Evolutionary conservation across 2,113 vertebrate genomes (phyloP).

Genomic region (Glaucidium brasilianum): DNA sequence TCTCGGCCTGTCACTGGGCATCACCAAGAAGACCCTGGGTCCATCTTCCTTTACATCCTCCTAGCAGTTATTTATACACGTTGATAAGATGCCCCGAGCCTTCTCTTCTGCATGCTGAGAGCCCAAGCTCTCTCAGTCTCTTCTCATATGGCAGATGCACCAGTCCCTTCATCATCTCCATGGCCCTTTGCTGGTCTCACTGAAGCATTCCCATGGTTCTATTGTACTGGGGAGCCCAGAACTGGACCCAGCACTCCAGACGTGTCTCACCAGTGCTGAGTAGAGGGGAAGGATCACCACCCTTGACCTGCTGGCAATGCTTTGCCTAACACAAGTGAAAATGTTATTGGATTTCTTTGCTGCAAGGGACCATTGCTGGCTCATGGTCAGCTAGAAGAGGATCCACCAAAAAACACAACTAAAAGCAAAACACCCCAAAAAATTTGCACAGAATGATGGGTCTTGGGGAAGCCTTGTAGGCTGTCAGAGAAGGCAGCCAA

Average conservation of each 20-base stretch:
- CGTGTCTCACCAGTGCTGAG: no score
- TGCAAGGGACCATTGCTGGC: not conserved
- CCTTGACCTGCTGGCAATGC: not conserved
- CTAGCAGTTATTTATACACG: not conserved
- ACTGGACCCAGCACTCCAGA: no score
- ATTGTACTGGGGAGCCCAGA: not conserved
- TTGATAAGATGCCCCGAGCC: not conserved
- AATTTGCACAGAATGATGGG: fast-evolving
- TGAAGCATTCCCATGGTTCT: not conserved
- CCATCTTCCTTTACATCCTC: not conserved
- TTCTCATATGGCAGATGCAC: not conserved
- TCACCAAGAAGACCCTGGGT: not conserved
- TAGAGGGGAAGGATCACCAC: not conserved
- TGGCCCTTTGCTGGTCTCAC: not conserved
- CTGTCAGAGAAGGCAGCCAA: not conserved
- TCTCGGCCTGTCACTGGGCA: not conserved
- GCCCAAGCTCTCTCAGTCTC: not conserved
- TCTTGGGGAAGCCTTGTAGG: not conserved
- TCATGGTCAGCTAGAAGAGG: not conserved
- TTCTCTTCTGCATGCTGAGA: not conserved
- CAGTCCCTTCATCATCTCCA: no score
- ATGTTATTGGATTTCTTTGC: not conserved
- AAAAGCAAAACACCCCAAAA: not conserved
- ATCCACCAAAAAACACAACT: not conserved
- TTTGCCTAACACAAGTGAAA: not conserved